Evolutionary conservation across 2,797 vertebrate genomes (phyloP).

Genomic region (Mormyrops boulengeri): DNA sequence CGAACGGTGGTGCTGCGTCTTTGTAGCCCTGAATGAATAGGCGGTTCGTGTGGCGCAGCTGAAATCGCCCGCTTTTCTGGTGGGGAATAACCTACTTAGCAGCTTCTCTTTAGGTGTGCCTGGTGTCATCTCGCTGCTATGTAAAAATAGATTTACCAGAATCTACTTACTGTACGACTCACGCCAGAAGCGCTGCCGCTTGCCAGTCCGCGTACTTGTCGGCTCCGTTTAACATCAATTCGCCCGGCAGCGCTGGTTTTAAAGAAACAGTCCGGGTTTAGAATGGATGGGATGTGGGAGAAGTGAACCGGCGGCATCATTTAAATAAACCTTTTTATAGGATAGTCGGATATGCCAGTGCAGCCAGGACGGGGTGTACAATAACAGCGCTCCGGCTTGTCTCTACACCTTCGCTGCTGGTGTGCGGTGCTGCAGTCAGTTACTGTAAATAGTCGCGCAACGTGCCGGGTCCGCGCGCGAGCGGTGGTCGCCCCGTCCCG

Average conservation of each 20-base stretch:
- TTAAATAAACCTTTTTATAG: not conserved
- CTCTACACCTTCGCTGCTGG: not conserved
- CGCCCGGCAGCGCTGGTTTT: not conserved
- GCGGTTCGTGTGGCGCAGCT: not conserved
- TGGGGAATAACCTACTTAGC: conserved; percentile 1
- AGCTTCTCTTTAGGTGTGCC: not conserved
- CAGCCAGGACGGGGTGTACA: not conserved
- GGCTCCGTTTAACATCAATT: not conserved
- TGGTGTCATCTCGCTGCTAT: not conserved
- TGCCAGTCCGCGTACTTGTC: too few relatives aligned
- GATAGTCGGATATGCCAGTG: not conserved
- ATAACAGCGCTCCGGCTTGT: not conserved
- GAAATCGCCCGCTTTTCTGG: not conserved
- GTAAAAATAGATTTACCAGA: conserved; percentile 14
- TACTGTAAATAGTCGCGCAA: not conserved
- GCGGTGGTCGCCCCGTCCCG: not conserved
- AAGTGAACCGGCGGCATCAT: not conserved
- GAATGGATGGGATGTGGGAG: not conserved
- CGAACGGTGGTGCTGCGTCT: not conserved
- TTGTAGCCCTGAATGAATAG: not conserved
- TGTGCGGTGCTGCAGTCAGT: not conserved
- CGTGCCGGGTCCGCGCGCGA: not conserved
- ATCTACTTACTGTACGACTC: not conserved
- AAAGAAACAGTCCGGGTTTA: not conserved
- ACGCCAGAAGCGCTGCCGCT: not conserved